Base-by-base conservation (phyloP, 2,113 vertebrate genomes). In the Manacus vitellinus region DNA sequence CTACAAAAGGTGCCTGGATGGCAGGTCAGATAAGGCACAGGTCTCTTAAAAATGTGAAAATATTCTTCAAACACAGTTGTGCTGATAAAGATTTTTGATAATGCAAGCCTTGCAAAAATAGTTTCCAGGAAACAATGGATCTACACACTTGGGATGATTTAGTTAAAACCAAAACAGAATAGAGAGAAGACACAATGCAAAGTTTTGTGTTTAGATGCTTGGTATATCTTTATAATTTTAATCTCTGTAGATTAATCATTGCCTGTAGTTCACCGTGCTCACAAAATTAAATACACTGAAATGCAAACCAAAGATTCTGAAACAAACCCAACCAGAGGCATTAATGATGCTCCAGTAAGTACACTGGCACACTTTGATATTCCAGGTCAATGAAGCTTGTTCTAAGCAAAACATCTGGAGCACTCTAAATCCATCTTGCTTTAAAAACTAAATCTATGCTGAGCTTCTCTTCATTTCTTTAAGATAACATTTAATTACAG, bases 341-440 rank as follows among this genome's bases (percentile, higher is more conserved):
- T 95, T 95, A 96, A 85, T 37, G 86, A 86, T 85, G 87, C 94
- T 96, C 88, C 89, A 97, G 66, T 86, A 83, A 95, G 59, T 63
- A 65, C 0, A 1, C 63, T 90, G 89, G 85, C 88, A 93, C 91
- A 78, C 75, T 97, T 91, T 82, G 63, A 81, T 85, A 94, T 97
- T 95, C 73, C 92, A 96, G 95, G 96, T 97, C 96, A 97, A 59
- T 94, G 92, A 96, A 96, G 89, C 88, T 92, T 88, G 88, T 94
- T 97, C 81, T 76, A 83, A 96, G 87, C 56, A 94, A 97, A 97
- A 96, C 94, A 97, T 97, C 96, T 97, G 95, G 94, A 97, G 82
- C 70, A 65, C 72, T 94, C 51, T 90, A 96, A 96, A 97, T 91
- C 90, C 92, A 92, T 56, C 76, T 65, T 85, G 82, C 67, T 94